These are phyloP conservation scores for Melanotaenia parkinsoni DNA, from an alignment of 2,797 vertebrate genomes.

Conservation along the genomic window DNA sequence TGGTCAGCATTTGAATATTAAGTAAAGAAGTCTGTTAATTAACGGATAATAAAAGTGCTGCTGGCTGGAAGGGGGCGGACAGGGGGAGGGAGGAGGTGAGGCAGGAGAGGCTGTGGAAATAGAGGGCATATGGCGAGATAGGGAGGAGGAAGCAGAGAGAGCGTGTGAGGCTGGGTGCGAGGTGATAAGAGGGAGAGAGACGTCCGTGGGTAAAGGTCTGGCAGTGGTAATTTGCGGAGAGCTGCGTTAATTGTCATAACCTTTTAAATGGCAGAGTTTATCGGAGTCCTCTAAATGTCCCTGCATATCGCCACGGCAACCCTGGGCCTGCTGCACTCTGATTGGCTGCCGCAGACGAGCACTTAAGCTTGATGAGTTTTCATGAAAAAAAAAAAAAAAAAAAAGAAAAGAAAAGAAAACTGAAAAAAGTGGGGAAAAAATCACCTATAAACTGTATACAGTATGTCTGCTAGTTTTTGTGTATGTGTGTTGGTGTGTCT, in stretches of 20 bases:
- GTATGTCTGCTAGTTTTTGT: slow-evolving; percentile 25
- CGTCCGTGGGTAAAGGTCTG: slow-evolving; percentile 85
- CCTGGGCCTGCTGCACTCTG: slow-evolving; percentile 65
- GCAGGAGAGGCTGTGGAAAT: slow-evolving; percentile 61
- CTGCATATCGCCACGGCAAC: slow-evolving; percentile 80
- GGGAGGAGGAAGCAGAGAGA: slow-evolving; percentile 60
- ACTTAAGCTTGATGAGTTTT: slow-evolving; percentile 83
- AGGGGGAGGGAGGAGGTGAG: slow-evolving; percentile 39
- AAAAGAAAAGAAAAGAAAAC: slow-evolving; percentile 52
- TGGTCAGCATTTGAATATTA: slow-evolving; percentile 91
- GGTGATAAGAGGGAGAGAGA: slow-evolving; percentile 83
- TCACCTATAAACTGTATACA: slow-evolving; percentile 28
- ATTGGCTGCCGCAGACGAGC: slow-evolving; percentile 75
- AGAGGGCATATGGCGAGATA: slow-evolving; percentile 75
- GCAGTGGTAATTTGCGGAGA: slow-evolving; percentile 85
- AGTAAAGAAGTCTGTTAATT: slow-evolving; percentile 88
- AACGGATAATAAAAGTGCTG: slow-evolving; percentile 87
- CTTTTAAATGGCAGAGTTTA: slow-evolving; percentile 89
- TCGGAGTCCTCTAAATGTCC: slow-evolving; percentile 87
- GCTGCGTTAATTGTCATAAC: slow-evolving; percentile 88
- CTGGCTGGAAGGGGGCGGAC: slow-evolving; percentile 62
- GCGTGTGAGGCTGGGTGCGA: slow-evolving; percentile 66
- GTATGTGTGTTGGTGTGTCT: slow-evolving; percentile 19
- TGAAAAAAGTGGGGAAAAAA: neutral
- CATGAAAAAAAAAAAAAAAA: slow-evolving; percentile 53